Conservation (phyloP, 2,888 invertebrate genomes). For the Gymnocheta viridis region DNA sequence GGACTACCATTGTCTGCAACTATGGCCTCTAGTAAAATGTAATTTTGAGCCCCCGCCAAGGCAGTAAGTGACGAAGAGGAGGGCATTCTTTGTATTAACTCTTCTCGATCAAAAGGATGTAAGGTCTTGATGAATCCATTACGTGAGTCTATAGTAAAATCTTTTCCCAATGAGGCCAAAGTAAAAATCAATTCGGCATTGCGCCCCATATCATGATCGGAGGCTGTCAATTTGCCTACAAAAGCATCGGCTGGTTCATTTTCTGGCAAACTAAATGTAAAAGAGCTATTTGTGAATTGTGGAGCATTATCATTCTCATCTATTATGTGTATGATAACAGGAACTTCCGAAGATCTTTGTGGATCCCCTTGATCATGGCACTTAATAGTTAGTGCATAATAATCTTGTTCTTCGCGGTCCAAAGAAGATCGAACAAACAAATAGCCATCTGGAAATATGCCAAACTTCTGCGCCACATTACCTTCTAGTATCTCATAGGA, state of each 20-base stretch:
- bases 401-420: conserved; percentile 95
- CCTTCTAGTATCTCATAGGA: conserved; percentile 93
- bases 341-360: conserved; percentile 91
- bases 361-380: conserved; percentile 92
- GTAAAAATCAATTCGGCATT: conserved; percentile 95
- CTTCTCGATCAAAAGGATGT: conserved; percentile 94
- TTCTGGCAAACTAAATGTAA: conserved; percentile 94
- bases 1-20: conserved; percentile 92
- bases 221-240: conserved; percentile 94
- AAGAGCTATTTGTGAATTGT: conserved; percentile 94
- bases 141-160: conserved; percentile 93
- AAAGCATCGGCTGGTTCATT: conserved; percentile 94
- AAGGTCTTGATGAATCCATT: conserved; percentile 95
- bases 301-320: conserved; percentile 99
- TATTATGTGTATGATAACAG: conserved; percentile 94
- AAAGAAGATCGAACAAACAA: conserved; percentile 92
- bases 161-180: conserved; percentile 87
- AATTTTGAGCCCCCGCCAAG: conserved; percentile 83
- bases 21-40: conserved; percentile 91
- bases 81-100: conserved; percentile 85
- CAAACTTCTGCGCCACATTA: conserved; percentile 92
- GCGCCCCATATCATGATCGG: conserved; percentile 93
- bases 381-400: conserved; percentile 93
- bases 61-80: conserved; percentile 32
- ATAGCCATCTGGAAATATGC: conserved; percentile 96